Evolutionary conservation across 1,140 invertebrate genomes (phyloP).

Genomic region (Drosophila sp.): DNA sequence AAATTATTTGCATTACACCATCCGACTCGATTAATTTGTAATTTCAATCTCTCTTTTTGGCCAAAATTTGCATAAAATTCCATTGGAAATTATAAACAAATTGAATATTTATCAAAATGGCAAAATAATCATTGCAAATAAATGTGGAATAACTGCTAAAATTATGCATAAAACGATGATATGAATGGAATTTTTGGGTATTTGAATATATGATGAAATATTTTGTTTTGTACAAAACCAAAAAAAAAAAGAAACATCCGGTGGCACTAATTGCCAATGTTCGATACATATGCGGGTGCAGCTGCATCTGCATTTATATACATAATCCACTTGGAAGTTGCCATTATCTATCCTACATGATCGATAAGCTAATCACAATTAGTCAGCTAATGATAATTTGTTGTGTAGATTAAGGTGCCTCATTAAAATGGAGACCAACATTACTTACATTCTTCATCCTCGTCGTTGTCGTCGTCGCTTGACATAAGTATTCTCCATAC

Average conservation of each 20-base stretch:
- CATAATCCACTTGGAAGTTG: constrained; percentile 43
- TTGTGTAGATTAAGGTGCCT: constrained; percentile 39
- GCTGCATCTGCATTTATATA: constrained; percentile 4
- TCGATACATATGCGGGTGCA: constrained; percentile 14
- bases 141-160: constrained; percentile 51
- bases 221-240: too few species aligned
- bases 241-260: background rate
- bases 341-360: constrained; percentile 36
- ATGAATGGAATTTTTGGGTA: constrained; percentile 19
- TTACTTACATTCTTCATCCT: constrained; percentile 32
- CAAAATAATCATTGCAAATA: constrained; percentile 66
- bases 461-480: constrained; percentile 27
- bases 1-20: constrained; percentile 50
- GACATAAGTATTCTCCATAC: constrained; percentile 54
- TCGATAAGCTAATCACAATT: constrained; percentile 68
- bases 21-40: constrained; percentile 66
- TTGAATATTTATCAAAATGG: constrained; percentile 80
- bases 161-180: constrained; percentile 41
- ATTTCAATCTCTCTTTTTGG: constrained; percentile 49
- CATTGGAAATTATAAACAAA: constrained; percentile 40
- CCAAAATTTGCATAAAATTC: constrained; percentile 29
- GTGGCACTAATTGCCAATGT: constrained; percentile 1
- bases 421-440: constrained; percentile 54
- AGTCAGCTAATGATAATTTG: constrained; percentile 68
- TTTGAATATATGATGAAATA: background rate